These are phyloP conservation scores for Hedya salicella DNA, from an alignment of 2,888 invertebrate genomes.

Conservation along the genomic window DNA sequence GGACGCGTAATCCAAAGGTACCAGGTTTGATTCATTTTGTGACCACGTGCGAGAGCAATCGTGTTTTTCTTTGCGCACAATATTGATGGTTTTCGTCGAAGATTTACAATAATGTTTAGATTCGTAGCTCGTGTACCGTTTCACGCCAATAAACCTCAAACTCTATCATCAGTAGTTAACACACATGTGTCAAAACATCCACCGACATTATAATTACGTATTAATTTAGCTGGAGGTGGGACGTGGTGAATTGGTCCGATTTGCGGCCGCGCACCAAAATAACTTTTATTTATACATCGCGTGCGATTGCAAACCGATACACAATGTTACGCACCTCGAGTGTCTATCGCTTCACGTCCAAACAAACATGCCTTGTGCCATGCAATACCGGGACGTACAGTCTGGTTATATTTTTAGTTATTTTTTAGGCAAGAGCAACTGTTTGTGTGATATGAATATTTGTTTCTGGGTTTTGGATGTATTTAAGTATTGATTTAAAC, in stretches of 20 bases:
- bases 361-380: neutral
- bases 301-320: constrained; percentile 41
- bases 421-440: no score
- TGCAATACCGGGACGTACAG: neutral
- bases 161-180: neutral
- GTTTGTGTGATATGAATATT: no score
- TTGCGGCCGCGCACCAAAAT: constrained; percentile 32
- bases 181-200: constrained; percentile 12
- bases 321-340: constrained; percentile 27
- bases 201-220: constrained; percentile 21
- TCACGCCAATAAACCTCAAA: neutral
- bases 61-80: no score
- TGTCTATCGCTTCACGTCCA: constrained; percentile 15
- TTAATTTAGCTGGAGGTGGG: constrained; percentile 29
- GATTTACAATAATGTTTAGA: no score
- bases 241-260: constrained; percentile 32
- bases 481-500: no score
- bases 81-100: no score
- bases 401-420: neutral
- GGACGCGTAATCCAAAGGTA: no score
- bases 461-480: no score
- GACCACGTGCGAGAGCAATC: no score
- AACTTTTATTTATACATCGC: constrained; percentile 41
- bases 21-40: no score
- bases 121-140: neutral